Percentiles rank a stretch among this genome's conserved stretches.
Evolutionary conservation across 2,113 vertebrate genomes (phyloP).

Genomic region (Cinclus mexicanus): DNA sequence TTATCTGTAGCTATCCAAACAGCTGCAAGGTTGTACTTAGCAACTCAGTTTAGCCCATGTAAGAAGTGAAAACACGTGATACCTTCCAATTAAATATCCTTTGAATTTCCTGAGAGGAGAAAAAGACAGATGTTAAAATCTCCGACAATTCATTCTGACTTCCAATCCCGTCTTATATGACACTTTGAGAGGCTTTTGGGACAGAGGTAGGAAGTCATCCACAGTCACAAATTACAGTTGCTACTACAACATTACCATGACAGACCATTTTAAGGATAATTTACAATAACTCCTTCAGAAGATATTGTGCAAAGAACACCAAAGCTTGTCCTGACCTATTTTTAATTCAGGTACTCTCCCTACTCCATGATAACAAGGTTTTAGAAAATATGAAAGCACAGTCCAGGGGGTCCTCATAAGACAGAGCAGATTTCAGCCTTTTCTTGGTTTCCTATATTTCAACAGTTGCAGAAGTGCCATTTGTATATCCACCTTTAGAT

Average conservation of each 20-base stretch:
- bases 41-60: not conserved
- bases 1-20: too few species aligned
- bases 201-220: not conserved
- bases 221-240: not conserved
- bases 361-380: not conserved
- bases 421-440: not conserved
- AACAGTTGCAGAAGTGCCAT: slow-evolving; percentile 73
- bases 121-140: not conserved
- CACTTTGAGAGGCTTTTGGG: not conserved
- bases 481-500: slow-evolving; percentile 85
- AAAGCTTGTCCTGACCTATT: slow-evolving; percentile 16
- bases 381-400: not conserved
- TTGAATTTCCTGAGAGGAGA: not conserved
- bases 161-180: not conserved
- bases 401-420: not conserved
- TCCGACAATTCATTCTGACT: not conserved
- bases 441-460: slow-evolving; percentile 75
- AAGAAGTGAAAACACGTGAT: not conserved
- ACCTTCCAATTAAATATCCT: not conserved
- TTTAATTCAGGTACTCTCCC: not conserved
- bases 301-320: not conserved
- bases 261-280: not conserved
- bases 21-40: not conserved
- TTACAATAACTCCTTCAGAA: not conserved
- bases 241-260: not conserved